Base-by-base conservation (phyloP, 2,797 vertebrate species). In the Cirrhinus molitorella region DNA sequence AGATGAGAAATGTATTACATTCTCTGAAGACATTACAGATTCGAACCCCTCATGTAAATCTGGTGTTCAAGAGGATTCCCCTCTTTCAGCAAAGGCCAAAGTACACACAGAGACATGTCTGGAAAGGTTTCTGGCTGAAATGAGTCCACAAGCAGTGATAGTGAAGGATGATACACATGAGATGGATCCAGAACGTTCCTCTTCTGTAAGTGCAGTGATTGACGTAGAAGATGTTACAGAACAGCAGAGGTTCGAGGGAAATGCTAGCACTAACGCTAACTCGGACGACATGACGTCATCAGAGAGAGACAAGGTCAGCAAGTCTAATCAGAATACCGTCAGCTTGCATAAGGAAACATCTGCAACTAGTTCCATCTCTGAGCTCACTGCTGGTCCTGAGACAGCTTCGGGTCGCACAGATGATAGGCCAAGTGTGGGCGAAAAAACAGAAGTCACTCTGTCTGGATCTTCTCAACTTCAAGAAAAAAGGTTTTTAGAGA, bases 321-420 rank as follows among this genome's bases (percentile, higher is more conserved):
- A 67, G 79, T 89, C 86, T 85, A 86, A 85, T 88, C 79, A 88
- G 85, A 89, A 78, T 82, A 55, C 1, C 3, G 85, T 90, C 82
- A 79, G 80, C 83, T 87, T 82, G 82, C 82, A 79, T 2, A 9
- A 84, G 79, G 83, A 91, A 84, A 89, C 91, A 89, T 87, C 88
- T 88, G 77, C 47, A 82, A 84, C 82, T 85, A 89, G 68, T 73
- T 87, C 80, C 31, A 23, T 65, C 59, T 81, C 80, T 85, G 81
- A 84, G 45, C 53, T 85, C 66, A 82, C 67, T 31, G 43, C 75
- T 71, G 84, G 87, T 82, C 21, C 66, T 19, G 80, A 87, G 68
- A 67, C 66, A 75, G 37, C 65, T 83, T 55, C 49, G 53, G 43
- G 63, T 77, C 40, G 19, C n/a, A 81, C 45, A 84, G 85, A 89